Evolutionary conservation across 2,888 invertebrate genomes (phyloP), one percentile per base, ranked within the genome.

Genomic region (Diaprepes abbreviatus): DNA sequence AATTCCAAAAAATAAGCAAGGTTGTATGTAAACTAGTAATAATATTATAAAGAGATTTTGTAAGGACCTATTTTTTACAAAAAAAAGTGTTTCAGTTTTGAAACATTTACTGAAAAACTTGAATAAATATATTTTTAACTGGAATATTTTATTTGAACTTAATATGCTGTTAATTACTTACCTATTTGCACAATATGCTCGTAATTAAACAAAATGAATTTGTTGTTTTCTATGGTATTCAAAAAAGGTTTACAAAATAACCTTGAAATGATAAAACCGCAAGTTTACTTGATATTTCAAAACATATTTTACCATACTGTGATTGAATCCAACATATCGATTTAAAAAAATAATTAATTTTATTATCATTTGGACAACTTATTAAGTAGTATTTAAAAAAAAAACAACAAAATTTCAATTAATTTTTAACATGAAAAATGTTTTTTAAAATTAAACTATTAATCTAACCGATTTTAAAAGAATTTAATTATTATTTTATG

Each of bases 1-100:
- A 45, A 59, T 35, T 54, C 17, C 54, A 33, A 54, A 54, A 54
- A 54, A 54, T 17, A 19, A 54, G 21, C 54, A 54, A 54, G 54
- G 54, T 35, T 54, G 21, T 45, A 12, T 45, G 24, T 16, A 24
- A 12, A 54, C 33, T 54, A 17, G 10, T 12, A 54, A 54, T 54
- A 36, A 54, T 54, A 35, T 54, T 54, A 16, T 35, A 54, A 21
- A 35, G 54, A 35, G n/a, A 17, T 33, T 35, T 54, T 14, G 35
- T 54, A 33, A 33, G 35, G 54, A 54, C 54, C 33, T n/a, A 24
- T 33, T 33, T 16, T n/a, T n/a, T n/a, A n/a, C n/a, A 33, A 33
- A 54, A 33, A 54, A 52, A 33, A 19, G 17, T 14, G 1, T 17
- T 16, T 21, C 7, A 6, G 12, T 45, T 45, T 24, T 12, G 45